Conservation (phyloP, 2,888 invertebrate genomes). For the Auanema sp. region DNA sequence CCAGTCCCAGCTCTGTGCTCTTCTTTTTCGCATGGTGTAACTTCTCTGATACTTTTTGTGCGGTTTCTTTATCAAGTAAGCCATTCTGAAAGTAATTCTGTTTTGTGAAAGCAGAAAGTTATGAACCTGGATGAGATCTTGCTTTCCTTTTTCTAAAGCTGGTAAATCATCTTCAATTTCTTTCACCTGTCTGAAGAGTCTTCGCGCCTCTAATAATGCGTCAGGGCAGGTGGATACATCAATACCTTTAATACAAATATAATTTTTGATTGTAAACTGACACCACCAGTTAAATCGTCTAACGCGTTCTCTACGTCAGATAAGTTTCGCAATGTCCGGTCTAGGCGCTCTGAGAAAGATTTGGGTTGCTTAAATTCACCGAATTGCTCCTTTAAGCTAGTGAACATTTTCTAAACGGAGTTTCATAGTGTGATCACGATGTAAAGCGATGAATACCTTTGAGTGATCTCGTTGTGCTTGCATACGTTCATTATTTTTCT, state of each 20-base stretch:
- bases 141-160: slow-evolving; percentile 26
- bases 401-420: slow-evolving; percentile 28
- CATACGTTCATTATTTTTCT: slow-evolving; percentile 28
- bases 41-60: slow-evolving; percentile 20
- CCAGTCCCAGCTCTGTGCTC: slow-evolving; percentile 27
- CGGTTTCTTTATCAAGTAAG: slow-evolving; percentile 41
- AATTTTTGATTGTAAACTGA: not conserved
- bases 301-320: slow-evolving; percentile 50
- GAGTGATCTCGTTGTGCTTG: slow-evolving; percentile 42
- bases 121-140: slow-evolving; percentile 15
- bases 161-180: slow-evolving; percentile 17
- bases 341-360: slow-evolving; percentile 45
- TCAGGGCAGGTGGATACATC: slow-evolving; percentile 36
- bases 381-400: slow-evolving; percentile 37
- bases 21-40: slow-evolving; percentile 33
- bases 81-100: slow-evolving; percentile 20
- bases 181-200: slow-evolving; percentile 18
- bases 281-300: slow-evolving; percentile 48
- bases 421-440: slow-evolving; percentile 1
- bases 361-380: slow-evolving; percentile 57
- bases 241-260: slow-evolving; percentile 26
- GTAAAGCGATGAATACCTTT: slow-evolving; percentile 11
- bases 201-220: slow-evolving; percentile 36
- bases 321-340: slow-evolving; percentile 29
- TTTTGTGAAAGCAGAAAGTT: not conserved